Percentiles rank a stretch among this genome's conserved stretches.
Conservation (phyloP, 2,888 invertebrate genomes). For the Apamea epomidion region DNA sequence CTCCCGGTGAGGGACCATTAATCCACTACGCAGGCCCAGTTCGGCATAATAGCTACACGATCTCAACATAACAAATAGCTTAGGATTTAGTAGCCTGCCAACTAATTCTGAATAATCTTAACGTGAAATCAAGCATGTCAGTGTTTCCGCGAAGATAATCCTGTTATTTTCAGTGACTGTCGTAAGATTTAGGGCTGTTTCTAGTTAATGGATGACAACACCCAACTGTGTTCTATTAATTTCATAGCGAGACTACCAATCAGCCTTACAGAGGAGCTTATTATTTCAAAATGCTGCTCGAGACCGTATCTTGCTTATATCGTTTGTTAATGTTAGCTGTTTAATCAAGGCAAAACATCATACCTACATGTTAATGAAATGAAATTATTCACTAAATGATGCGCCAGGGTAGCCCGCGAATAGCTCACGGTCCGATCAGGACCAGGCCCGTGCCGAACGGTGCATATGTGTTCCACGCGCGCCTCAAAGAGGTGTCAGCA, state of each 20-base stretch:
- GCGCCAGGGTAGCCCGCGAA: no score
- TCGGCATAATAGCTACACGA: background rate
- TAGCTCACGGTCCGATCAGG: no score
- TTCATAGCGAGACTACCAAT: background rate
- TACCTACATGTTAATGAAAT: no score
- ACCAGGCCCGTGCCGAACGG: no score
- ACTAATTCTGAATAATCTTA: constrained; percentile 30
- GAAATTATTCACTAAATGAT: background rate
- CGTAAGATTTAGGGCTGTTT: constrained; percentile 12
- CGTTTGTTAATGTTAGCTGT: background rate
- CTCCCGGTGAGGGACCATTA: background rate
- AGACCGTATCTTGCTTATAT: background rate
- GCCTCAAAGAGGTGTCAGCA: no score
- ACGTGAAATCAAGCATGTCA: constrained; percentile 11
- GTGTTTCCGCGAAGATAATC: constrained; percentile 23
- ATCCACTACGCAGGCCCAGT: background rate
- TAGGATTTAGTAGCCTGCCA: constrained; percentile 11
- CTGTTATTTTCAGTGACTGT: constrained; percentile 19
- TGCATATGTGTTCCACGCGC: no score
- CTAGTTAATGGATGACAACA: background rate
- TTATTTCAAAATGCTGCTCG: background rate
- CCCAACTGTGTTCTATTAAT: constrained; percentile 25
- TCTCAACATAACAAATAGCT: constrained; percentile 1
- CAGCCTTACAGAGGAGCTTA: background rate
- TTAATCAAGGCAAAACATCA: background rate